These are phyloP conservation scores for Leptothorax acervorum DNA, from an alignment of 2,888 invertebrate genomes.

Conservation along the genomic window DNA sequence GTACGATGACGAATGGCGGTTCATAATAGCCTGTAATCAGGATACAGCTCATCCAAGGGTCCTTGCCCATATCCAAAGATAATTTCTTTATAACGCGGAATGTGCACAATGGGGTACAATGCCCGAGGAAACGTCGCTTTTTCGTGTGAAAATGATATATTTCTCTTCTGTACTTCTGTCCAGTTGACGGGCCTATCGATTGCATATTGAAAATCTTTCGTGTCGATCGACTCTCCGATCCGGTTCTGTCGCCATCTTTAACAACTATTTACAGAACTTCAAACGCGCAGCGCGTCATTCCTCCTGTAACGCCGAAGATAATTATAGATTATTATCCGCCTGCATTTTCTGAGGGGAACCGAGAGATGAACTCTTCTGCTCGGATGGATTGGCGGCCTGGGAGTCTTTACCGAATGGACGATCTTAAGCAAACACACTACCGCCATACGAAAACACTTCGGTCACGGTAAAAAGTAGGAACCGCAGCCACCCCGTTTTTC, in stretches of 20 bases:
- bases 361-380: slow-evolving; percentile 67
- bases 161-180: not conserved
- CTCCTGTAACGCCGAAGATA: slow-evolving; percentile 60
- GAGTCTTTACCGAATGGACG: slow-evolving; percentile 65
- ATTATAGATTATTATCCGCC: slow-evolving; percentile 74
- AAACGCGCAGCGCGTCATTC: slow-evolving; percentile 30
- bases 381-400: slow-evolving; percentile 53
- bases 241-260: slow-evolving; percentile 32
- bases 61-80: slow-evolving; percentile 67
- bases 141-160: slow-evolving; percentile 8
- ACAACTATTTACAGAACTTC: slow-evolving; percentile 57
- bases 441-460: slow-evolving; percentile 62
- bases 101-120: not conserved
- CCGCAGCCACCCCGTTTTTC: slow-evolving; percentile 25
- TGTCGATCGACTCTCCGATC: slow-evolving; percentile 44
- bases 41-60: slow-evolving; percentile 67
- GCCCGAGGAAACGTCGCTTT: not conserved
- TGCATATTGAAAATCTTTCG: not conserved
- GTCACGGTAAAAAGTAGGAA: slow-evolving; percentile 49
- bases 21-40: slow-evolving; percentile 74
- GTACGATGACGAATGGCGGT: slow-evolving; percentile 39
- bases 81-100: slow-evolving; percentile 42
- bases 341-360: slow-evolving; percentile 50
- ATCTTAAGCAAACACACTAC: slow-evolving; percentile 64
- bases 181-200: not conserved